Conservation (phyloP, 2,113 vertebrate species). For the Morone saxatilis region DNA sequence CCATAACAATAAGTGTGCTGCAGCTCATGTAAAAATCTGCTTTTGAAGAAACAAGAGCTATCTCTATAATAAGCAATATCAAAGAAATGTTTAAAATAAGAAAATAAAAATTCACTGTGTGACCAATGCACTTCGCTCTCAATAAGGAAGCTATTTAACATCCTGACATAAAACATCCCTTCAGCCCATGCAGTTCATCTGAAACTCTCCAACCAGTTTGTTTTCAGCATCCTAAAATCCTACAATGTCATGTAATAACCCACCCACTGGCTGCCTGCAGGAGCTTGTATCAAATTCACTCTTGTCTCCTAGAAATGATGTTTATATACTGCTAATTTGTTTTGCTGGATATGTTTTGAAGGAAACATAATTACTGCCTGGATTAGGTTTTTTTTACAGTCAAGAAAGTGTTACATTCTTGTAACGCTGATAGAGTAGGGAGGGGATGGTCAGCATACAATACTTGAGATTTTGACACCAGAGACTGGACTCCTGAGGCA, state of each 20-base stretch:
- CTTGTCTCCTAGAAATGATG: neutral
- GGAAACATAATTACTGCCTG: neutral
- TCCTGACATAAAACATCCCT: neutral
- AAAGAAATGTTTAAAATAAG: neutral
- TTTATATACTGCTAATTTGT: neutral
- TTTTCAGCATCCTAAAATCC: constrained; percentile 1
- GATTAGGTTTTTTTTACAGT: neutral
- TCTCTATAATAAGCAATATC: neutral
- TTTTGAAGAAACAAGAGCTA: neutral
- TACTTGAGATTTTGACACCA: neutral
- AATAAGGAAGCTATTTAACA: neutral
- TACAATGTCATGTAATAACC: neutral
- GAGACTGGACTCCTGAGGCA: neutral
- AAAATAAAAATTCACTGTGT: neutral
- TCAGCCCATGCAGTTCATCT: neutral
- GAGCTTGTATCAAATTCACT: neutral
- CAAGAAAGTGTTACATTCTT: neutral
- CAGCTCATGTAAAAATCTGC: constrained; percentile 16
- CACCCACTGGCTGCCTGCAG: neutral
- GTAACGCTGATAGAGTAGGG: neutral
- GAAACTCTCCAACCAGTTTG: constrained; percentile 17
- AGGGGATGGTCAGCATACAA: neutral
- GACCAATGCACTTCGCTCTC: neutral
- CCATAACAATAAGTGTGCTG: constrained; percentile 37
- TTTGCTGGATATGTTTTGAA: neutral